phyloP scores from a whole-genome alignment of 2,888 invertebrate genomes.

The Drosophila kuntzei region DNA sequence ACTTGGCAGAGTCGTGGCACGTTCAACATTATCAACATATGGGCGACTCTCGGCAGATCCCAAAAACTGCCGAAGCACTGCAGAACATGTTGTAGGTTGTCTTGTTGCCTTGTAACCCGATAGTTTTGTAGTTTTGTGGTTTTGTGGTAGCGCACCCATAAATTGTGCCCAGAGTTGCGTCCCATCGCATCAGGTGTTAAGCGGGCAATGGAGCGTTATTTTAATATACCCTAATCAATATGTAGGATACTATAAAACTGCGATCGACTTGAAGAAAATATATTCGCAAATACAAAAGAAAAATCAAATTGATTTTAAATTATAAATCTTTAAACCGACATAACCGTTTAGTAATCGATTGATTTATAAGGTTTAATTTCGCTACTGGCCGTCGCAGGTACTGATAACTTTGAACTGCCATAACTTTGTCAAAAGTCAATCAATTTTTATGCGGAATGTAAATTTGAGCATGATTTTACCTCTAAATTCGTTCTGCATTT shows the following conservation, averaged over 20 bases:
- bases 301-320: not conserved
- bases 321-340: no score
- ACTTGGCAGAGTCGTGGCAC: conserved; percentile 67
- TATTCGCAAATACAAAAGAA: not conserved
- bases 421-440: no score
- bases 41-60: conserved; percentile 55
- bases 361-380: no score
- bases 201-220: conserved; percentile 61
- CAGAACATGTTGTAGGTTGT: conserved; percentile 79
- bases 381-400: no score
- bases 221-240: conserved; percentile 46
- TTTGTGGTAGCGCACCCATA: conserved; percentile 83
- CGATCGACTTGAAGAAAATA: not conserved
- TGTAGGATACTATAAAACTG: not conserved
- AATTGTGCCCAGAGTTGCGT: conserved; percentile 60
- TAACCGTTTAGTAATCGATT: no score
- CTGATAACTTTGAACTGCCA: no score
- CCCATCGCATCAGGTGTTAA: conserved; percentile 75
- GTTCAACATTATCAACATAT: conserved; percentile 69
- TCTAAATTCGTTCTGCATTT: no score
- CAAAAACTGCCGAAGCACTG: conserved; percentile 29
- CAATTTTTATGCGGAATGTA: no score
- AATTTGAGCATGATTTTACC: no score
- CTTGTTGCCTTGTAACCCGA: conserved; percentile 80
- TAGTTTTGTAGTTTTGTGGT: conserved; percentile 81